Percentiles rank a stretch among this genome's conserved stretches.
phyloP scores from a whole-genome alignment of 2,797 vertebrate genomes.

The Cyclura pinguis region DNA sequence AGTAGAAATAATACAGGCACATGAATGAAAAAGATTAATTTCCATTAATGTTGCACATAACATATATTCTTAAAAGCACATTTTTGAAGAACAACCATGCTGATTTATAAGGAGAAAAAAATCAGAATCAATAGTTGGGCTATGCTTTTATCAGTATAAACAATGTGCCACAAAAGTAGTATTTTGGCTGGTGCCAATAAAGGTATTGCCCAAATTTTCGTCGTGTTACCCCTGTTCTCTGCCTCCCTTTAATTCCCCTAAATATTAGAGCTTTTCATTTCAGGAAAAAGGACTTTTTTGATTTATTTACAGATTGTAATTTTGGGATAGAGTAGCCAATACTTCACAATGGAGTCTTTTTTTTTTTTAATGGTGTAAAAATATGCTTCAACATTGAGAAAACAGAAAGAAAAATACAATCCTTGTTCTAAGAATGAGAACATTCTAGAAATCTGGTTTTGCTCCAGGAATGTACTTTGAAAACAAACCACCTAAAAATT shows the following conservation, averaged over 20 bases:
- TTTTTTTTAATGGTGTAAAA: background rate
- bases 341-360: background rate
- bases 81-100: too few relatives aligned
- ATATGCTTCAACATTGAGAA: background rate
- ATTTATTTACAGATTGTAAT: background rate
- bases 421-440: conserved; percentile 55
- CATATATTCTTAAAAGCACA: too few relatives aligned
- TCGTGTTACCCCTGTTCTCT: background rate
- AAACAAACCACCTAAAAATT: conserved; percentile 63
- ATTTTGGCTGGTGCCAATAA: too few relatives aligned
- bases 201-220: too few relatives aligned
- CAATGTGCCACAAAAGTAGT: too few relatives aligned
- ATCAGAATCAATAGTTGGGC: too few relatives aligned
- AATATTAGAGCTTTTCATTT: background rate
- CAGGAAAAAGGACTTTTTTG: background rate
- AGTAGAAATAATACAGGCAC: background rate
- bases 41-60: background rate
- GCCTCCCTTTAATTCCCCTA: background rate
- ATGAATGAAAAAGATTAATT: too few relatives aligned
- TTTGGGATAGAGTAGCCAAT: background rate
- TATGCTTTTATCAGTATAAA: too few relatives aligned
- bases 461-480: conserved; percentile 65
- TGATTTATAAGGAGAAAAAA: too few relatives aligned
- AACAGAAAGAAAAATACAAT: conserved; percentile 47
- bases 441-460: conserved; percentile 58